Percentiles rank a stretch among this genome's conserved stretches.
Evolutionary conservation across 2,888 invertebrate species (phyloP).

Genomic region (Pachycephus smyrnensis): DNA sequence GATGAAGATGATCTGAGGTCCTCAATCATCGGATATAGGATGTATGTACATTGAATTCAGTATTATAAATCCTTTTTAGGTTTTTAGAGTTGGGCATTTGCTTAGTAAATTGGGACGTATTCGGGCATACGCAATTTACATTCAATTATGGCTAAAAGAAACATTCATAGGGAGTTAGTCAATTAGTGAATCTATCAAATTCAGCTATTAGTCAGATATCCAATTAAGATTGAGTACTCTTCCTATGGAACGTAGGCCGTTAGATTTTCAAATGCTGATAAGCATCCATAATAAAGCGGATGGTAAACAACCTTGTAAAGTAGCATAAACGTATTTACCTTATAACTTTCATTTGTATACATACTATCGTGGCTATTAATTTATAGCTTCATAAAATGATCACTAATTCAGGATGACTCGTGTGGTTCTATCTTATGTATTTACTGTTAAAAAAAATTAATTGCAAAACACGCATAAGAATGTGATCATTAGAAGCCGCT

Average conservation of each 20-base stretch:
- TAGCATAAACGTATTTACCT: neutral
- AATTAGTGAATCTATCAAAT: neutral
- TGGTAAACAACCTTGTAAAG: neutral
- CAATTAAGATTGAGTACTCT: neutral
- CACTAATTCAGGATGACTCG: neutral
- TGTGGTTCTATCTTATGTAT: neutral
- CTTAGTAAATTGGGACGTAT: neutral
- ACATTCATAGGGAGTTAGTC: neutral
- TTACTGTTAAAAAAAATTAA: too few relatives aligned
- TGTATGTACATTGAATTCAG: too few relatives aligned
- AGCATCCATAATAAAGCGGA: neutral
- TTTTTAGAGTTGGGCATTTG: neutral
- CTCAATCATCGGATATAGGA: neutral
- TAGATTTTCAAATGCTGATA: neutral
- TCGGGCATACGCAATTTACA: neutral
- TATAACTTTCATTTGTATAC: neutral
- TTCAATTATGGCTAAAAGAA: neutral
- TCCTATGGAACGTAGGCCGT: neutral
- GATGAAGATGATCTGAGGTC: neutral
- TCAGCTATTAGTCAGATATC: neutral
- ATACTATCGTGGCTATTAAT: neutral
- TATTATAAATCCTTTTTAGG: neutral
- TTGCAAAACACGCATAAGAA: too few relatives aligned
- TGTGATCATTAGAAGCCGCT: too few relatives aligned
- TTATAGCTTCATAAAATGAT: neutral